Conservation (phyloP, 2,797 vertebrate genomes). For the Coracias cyanogaster region DNA sequence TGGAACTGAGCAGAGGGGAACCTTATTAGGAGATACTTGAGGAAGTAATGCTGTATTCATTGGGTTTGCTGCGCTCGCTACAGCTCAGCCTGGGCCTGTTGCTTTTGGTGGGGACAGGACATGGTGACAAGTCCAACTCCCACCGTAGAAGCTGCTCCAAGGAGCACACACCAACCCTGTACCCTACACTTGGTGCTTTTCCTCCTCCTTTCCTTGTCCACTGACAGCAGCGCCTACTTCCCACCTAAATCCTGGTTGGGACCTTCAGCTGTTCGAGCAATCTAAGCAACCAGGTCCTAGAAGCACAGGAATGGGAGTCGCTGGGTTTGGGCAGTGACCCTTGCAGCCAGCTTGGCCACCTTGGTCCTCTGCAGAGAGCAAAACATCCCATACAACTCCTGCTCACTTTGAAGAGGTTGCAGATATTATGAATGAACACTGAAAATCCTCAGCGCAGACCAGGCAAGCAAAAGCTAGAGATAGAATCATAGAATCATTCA, state of each 20-base stretch:
- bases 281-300: background rate
- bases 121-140: background rate
- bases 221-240: background rate
- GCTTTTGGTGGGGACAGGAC: background rate
- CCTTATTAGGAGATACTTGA: background rate
- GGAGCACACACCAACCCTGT: too few species aligned
- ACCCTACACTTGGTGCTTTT: background rate
- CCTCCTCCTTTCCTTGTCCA: background rate
- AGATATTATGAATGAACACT: background rate
- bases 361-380: background rate
- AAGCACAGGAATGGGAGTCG: background rate
- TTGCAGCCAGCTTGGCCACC: background rate
- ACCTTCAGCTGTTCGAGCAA: background rate
- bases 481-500: too few species aligned
- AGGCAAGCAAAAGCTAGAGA: too few species aligned
- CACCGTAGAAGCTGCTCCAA: background rate
- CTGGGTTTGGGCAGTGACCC: background rate
- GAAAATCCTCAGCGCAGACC: too few species aligned
- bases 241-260: background rate
- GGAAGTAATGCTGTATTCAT: background rate
- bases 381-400: background rate
- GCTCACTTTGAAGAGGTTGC: background rate
- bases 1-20: background rate
- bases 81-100: background rate
- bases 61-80: background rate